Percentiles rank a stretch among this genome's conserved stretches.
Conservation (phyloP, 2,113 vertebrate species). For the Halichoerus grypus region DNA sequence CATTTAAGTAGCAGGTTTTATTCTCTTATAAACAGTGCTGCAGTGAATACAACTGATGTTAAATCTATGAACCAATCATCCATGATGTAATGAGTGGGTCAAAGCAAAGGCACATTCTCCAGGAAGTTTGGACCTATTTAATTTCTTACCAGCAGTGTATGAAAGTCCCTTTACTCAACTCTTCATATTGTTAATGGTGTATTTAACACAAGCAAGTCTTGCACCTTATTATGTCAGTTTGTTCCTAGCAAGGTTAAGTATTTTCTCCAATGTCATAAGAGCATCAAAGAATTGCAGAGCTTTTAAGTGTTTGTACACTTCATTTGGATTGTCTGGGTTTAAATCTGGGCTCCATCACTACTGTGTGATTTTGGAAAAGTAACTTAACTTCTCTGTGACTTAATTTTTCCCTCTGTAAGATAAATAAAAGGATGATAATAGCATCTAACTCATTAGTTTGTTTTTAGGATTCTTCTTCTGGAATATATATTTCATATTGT, state of each 20-base stretch:
- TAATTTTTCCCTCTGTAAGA: not conserved
- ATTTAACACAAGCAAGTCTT: not conserved
- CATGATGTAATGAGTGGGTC: not conserved
- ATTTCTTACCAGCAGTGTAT: not conserved
- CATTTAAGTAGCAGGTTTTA: not conserved
- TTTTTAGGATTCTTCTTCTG: constrained; percentile 5
- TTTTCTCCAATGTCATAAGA: not conserved
- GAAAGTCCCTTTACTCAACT: not conserved
- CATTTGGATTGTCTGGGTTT: not conserved
- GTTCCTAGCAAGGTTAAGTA: not conserved
- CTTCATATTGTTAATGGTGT: not conserved
- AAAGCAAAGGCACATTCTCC: not conserved
- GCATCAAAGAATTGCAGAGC: not conserved
- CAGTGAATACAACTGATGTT: not conserved
- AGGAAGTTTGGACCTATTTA: not conserved
- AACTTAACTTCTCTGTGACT: not conserved
- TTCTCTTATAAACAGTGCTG: not conserved
- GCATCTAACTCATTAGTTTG: not conserved
- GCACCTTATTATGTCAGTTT: not conserved
- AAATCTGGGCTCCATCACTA: not conserved
- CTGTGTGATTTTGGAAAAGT: not conserved
- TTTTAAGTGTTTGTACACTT: not conserved
- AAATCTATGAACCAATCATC: not conserved
- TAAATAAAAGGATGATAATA: not conserved
- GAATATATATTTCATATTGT: not conserved